Percentiles rank a stretch among this genome's conserved stretches.
Conservation (phyloP, 2,113 vertebrate genomes). For the Physeter macrocephalus region DNA sequence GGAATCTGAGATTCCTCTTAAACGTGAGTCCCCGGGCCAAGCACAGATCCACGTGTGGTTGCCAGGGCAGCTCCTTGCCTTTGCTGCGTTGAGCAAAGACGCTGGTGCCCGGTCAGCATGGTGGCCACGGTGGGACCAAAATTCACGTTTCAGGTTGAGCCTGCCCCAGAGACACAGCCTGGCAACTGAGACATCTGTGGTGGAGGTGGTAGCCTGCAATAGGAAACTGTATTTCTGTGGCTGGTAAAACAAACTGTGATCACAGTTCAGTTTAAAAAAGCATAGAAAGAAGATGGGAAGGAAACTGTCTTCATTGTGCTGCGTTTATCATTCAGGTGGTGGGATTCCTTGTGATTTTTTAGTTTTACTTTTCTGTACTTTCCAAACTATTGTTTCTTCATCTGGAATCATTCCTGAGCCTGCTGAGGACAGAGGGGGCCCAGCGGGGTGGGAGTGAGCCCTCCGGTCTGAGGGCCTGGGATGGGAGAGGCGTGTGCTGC, state of each 20-base stretch:
- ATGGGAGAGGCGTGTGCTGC: fast-evolving
- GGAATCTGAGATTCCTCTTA: background rate
- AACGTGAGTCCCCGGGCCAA: background rate
- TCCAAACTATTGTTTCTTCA: background rate
- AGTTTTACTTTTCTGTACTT: background rate
- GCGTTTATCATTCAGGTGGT: background rate
- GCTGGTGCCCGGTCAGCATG: background rate
- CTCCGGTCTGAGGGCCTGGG: fast-evolving
- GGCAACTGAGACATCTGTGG: background rate
- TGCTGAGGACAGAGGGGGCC: background rate
- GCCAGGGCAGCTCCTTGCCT: background rate
- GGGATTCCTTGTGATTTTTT: background rate
- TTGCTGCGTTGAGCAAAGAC: background rate
- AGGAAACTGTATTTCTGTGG: background rate
- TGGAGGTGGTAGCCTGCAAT: background rate
- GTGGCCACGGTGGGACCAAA: background rate
- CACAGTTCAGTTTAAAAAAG: background rate
- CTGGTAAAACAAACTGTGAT: background rate
- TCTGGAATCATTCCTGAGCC: background rate
- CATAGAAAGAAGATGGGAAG: background rate
- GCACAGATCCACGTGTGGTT: background rate
- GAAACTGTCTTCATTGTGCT: background rate
- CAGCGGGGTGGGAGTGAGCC: background rate
- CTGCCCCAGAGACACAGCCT: background rate
- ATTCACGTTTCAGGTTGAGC: background rate